Conservation (phyloP, 2,113 vertebrate genomes). For the Propithecus coquereli region DNA sequence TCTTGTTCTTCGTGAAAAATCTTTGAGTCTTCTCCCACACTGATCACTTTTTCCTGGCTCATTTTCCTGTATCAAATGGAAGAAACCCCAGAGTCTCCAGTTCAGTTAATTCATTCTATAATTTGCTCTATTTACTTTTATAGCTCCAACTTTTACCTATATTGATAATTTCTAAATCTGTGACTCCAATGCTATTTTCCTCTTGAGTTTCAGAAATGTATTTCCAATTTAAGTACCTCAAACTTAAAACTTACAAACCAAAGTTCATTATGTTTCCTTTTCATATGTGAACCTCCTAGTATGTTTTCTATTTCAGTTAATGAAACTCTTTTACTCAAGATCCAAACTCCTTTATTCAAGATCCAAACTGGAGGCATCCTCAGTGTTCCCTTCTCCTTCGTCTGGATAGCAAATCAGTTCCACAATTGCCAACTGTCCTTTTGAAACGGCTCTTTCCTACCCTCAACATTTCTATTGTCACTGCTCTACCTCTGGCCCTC, state of each 20-base stretch:
- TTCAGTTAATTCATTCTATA: background rate
- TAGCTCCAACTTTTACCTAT: background rate
- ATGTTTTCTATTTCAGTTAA: background rate
- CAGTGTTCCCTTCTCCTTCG: background rate
- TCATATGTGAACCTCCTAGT: background rate
- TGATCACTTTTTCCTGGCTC: background rate
- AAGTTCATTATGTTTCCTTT: background rate
- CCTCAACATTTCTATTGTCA: background rate
- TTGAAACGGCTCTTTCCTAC: background rate
- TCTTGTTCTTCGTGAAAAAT: background rate
- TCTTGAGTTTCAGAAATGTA: background rate
- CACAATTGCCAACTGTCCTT: background rate
- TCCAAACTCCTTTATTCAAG: background rate
- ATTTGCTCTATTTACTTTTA: background rate
- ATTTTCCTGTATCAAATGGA: background rate
- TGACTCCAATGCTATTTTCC: background rate
- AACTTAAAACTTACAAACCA: background rate
- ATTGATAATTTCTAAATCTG: background rate
- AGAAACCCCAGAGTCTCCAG: background rate
- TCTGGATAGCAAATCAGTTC: too few species aligned
- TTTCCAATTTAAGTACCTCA: background rate
- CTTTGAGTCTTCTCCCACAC: background rate
- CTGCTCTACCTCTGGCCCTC: background rate
- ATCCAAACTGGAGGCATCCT: background rate
- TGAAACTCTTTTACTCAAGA: background rate